phyloP scores from a whole-genome alignment of 53 echinoderm and acorn worm genomes.

The Actinopyga echinites region DNA sequence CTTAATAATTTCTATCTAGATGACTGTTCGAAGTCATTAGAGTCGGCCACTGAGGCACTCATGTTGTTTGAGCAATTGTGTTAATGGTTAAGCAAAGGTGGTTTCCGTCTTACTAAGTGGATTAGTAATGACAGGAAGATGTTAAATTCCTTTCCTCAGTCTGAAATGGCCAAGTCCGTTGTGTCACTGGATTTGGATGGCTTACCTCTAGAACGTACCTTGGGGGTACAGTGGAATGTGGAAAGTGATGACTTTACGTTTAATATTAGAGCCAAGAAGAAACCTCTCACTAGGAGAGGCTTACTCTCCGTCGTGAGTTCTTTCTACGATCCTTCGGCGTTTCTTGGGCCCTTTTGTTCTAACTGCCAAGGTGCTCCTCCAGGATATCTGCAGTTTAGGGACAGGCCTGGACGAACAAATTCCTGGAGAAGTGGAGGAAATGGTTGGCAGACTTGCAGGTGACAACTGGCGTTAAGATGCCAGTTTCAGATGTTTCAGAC shows the following conservation, averaged over 20 bases:
- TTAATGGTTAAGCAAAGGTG: slow-evolving; percentile 34
- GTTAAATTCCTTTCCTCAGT: slow-evolving; percentile 17
- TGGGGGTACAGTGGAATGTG: slow-evolving; percentile 54
- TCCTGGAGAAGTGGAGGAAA: slow-evolving; percentile 50
- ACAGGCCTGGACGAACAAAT: slow-evolving; percentile 64
- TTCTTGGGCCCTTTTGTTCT: slow-evolving; percentile 56
- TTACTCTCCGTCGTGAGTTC: slow-evolving; percentile 55
- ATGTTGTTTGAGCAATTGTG: slow-evolving; percentile 28
- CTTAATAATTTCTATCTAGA: slow-evolving; percentile 66
- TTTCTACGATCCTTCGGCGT: slow-evolving; percentile 64
- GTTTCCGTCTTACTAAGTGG: slow-evolving; percentile 63
- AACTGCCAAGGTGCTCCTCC: slow-evolving; percentile 58
- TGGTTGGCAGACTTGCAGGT: slow-evolving; percentile 56
- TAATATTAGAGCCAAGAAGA: slow-evolving; percentile 39
- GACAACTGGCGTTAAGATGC: too few relatives aligned
- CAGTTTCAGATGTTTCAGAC: too few relatives aligned
- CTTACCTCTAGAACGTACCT: slow-evolving; percentile 58
- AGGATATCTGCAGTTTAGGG: slow-evolving; percentile 46
- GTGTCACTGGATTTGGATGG: slow-evolving; percentile 50
- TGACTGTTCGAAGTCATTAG: slow-evolving; percentile 59
- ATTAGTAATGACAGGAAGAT: slow-evolving; percentile 55
- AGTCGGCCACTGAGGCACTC: slow-evolving; percentile 38
- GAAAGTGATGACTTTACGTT: slow-evolving; percentile 49
- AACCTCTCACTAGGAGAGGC: slow-evolving; percentile 57
- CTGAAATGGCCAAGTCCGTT: slow-evolving; percentile 51